A percentile compares a stretch with the other conserved stretches of the same genome.
Conservation (phyloP, 2,113 vertebrate genomes). For the Pampusana beccarii region DNA sequence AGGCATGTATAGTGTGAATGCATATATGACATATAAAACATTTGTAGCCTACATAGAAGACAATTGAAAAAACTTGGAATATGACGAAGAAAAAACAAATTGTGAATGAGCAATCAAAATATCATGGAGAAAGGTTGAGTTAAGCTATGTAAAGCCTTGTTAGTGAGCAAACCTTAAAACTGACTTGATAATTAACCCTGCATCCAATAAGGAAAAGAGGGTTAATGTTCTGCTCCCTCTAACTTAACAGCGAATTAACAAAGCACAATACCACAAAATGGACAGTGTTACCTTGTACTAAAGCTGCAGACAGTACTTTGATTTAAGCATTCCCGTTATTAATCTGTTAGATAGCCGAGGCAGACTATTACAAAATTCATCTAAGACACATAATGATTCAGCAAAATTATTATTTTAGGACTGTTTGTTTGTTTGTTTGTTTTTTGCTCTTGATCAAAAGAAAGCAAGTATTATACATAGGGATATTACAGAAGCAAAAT, state of each 20-base stretch:
- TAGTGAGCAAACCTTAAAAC: neutral
- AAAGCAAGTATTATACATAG: neutral
- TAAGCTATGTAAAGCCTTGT: neutral
- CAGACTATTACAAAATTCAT: neutral
- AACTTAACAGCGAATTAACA: neutral
- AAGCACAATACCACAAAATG: neutral
- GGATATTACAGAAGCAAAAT: neutral
- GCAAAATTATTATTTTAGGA: neutral
- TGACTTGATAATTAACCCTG: neutral
- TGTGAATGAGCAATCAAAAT: neutral
- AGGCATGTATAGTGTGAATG: neutral
- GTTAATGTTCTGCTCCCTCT: neutral
- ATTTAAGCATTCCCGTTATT: neutral
- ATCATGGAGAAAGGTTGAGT: neutral
- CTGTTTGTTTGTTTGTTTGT: neutral
- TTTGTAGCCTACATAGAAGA: neutral
- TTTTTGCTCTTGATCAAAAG: neutral
- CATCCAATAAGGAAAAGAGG: neutral
- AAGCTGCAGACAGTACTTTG: neutral
- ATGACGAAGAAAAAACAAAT: neutral
- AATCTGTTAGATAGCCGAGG: neutral
- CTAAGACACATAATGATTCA: neutral
- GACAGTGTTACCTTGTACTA: neutral
- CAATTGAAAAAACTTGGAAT: slow-evolving; percentile 1
- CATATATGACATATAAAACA: neutral